Base-by-base conservation (phyloP, 2,113 vertebrate species). In the Amphilophus citrinellus region DNA sequence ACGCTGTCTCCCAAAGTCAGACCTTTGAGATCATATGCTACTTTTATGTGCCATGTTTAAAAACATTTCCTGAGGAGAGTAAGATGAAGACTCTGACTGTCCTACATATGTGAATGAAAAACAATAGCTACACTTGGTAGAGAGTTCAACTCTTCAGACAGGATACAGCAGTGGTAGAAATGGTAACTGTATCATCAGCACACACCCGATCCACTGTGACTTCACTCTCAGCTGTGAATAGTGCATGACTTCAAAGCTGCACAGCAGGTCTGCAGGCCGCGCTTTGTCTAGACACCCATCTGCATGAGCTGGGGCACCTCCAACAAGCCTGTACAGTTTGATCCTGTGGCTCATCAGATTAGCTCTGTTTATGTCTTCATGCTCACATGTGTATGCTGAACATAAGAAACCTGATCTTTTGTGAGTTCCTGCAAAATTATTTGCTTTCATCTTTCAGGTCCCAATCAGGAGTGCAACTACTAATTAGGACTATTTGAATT, bases 191-290 rank as follows among this genome's bases (percentile, higher is more conserved):
- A 84, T 91, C 86, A 78, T 63, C 76, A 37, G 78, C 75, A 79
- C 77, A 91, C 85, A 93, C 82, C 68, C 77, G 88, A 87, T 92
- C 91, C 22, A 2, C 76, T 37, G 81, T 88, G 91, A 90, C 87
- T 84, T 88, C 87, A 73, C 83, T 76, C 81, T 83, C 84, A 84
- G 85, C 80, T 92, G 91, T 92, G 89, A 92, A 91, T 90, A 90
- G 89, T 92, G 84, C 86, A 91, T 90, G 88, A 90, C 84, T 83
- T 88, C 65, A 90, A 85, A 83, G 88, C 78, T 77, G 56, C 62
- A 83, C 60, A 47, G 76, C 32, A 83, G 82, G 77, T 89, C 87
- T 77, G 73, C 79, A 84, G 76, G 58, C 62, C 56, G 62, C 61
- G 18, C 73, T 76, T 61, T 63, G 81, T 84, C 88, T 80, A 86